These are phyloP conservation scores for Pristiophorus japonicus DNA, from an alignment of 2,113 vertebrate genomes.

Conservation along the genomic window DNA sequence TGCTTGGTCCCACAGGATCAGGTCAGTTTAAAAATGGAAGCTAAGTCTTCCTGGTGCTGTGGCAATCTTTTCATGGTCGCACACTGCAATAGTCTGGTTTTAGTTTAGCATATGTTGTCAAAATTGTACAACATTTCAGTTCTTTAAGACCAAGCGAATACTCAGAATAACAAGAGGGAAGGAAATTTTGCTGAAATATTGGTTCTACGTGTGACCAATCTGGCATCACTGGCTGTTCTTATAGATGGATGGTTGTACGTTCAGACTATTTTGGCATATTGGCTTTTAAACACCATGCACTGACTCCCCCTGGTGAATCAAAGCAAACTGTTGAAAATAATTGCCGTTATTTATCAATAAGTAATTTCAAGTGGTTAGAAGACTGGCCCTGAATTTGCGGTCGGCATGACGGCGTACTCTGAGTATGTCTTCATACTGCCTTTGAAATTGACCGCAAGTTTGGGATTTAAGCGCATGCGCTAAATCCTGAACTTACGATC, in stretches of 20 bases:
- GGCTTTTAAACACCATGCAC: background rate
- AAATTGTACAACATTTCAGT: background rate
- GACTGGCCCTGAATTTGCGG: too few species aligned
- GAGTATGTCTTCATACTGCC: too few species aligned
- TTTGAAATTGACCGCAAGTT: too few species aligned
- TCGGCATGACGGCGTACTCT: too few species aligned
- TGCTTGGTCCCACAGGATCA: conserved; percentile 94
- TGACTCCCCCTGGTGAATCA: background rate
- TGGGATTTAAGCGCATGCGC: too few species aligned
- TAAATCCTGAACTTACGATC: too few species aligned
- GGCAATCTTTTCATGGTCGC: background rate
- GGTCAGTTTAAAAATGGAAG: conserved; percentile 54
- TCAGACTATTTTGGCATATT: background rate
- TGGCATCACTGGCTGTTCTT: background rate
- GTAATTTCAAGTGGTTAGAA: background rate
- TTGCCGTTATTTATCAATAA: background rate
- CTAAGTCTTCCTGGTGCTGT: background rate
- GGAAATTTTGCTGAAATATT: background rate
- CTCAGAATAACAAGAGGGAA: background rate
- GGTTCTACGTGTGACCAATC: background rate
- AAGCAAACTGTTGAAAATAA: background rate
- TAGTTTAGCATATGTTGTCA: background rate
- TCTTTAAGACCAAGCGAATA: background rate
- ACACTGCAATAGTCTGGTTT: background rate
- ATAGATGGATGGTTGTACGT: background rate